phyloP scores from a whole-genome alignment of 2,888 invertebrate species.

The Tortrix viridana region DNA sequence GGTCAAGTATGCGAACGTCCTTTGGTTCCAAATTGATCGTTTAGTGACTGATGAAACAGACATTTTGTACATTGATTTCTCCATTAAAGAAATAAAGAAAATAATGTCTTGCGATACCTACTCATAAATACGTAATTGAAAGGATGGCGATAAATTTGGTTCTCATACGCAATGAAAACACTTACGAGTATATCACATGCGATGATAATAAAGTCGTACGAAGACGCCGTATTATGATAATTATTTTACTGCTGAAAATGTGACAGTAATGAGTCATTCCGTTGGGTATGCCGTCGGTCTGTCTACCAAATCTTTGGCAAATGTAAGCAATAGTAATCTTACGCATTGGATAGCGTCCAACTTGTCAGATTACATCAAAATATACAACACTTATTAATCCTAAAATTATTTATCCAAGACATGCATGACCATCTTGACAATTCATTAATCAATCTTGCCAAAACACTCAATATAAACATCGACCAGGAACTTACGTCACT shows the following conservation, averaged over 20 bases:
- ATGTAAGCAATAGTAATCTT: no score
- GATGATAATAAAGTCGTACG: no score
- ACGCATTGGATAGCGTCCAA: not conserved
- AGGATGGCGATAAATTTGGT: not conserved
- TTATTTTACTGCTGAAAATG: no score
- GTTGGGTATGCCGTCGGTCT: no score
- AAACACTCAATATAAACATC: conserved; percentile 31
- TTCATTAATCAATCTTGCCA: conserved; percentile 31
- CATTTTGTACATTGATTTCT: not conserved
- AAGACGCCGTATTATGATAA: no score
- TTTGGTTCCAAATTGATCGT: conserved; percentile 13
- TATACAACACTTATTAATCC: conserved; percentile 6
- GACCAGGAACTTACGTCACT: conserved; percentile 32
- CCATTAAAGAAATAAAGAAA: not conserved
- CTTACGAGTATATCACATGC: no score
- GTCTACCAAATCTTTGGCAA: no score
- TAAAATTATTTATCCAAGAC: conserved; percentile 11
- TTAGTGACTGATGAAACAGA: not conserved
- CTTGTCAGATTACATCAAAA: not conserved
- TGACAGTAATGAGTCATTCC: no score
- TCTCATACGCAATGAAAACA: no score
- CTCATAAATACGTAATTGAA: not conserved
- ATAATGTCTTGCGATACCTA: not conserved
- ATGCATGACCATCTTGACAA: conserved; percentile 9
- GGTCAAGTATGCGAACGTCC: conserved; percentile 11